A percentile compares a stretch with the other conserved stretches of the same genome.
phyloP scores from a whole-genome alignment of 2,888 invertebrate species.

The Nomada hirtipes region DNA sequence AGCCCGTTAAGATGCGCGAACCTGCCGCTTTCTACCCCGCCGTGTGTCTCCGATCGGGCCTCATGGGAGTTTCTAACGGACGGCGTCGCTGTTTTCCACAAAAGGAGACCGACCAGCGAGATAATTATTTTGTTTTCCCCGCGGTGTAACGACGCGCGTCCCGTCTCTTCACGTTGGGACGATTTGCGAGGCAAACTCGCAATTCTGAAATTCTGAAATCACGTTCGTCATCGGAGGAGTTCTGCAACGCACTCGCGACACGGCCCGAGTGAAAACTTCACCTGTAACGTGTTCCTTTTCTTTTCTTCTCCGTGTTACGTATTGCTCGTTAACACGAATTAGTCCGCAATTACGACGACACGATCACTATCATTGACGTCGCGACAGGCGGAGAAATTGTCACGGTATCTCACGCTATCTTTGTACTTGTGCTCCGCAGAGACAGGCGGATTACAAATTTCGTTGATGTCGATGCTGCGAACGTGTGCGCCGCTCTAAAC shows the following conservation, averaged over 20 bases:
- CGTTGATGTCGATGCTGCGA: neutral
- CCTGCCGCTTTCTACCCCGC: constrained; percentile 46
- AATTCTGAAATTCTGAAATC: constrained; percentile 10
- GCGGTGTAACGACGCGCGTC: neutral
- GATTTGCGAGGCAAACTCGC: constrained; percentile 21
- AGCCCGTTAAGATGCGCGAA: constrained; percentile 46
- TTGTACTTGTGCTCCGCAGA: neutral
- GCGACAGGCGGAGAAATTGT: neutral
- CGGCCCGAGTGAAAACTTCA: neutral
- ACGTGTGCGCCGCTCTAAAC: neutral
- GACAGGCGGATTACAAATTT: neutral
- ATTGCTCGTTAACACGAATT: constrained; percentile 31
- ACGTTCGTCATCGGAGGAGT: neutral
- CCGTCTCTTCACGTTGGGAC: constrained; percentile 1
- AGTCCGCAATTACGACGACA: constrained; percentile 15
- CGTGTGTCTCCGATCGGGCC: constrained; percentile 37
- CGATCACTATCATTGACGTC: constrained; percentile 20
- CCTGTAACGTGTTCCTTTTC: too few relatives aligned
- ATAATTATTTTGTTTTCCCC: constrained; percentile 20
- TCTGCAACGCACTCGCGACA: constrained; percentile 5
- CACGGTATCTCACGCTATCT: neutral
- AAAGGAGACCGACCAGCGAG: constrained; percentile 23
- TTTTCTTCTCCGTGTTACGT: too few relatives aligned
- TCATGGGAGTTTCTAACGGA: constrained; percentile 52
- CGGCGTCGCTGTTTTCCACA: constrained; percentile 42